Evolutionary conservation across 2,113 vertebrate species (phyloP), one percentile per base, ranked within the genome.

Genomic region (Serilophus lunatus): DNA sequence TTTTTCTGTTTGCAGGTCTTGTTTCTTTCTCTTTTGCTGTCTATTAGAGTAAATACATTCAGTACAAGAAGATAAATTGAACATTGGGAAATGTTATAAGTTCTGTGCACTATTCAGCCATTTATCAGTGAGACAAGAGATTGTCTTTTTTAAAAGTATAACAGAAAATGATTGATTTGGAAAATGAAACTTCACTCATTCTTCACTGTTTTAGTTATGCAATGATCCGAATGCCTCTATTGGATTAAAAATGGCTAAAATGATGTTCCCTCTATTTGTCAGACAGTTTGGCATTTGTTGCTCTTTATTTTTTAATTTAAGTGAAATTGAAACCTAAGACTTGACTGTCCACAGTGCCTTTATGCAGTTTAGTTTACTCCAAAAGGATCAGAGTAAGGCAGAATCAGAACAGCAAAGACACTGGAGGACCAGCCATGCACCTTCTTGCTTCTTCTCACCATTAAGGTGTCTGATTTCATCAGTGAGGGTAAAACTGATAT

Each of bases 31-130:
- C 19, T 88, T 53, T 93, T 91, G 17, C 35, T 96, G 77, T 75
- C 72, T 69, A 19, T 86, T 92, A 61, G 33, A 84, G 45, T 71
- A 88, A 82, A 92, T 45, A 54, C 63, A 81, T 84, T 91, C 80
- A 88, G 64, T 66, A 86, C 44, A 35, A 42, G 85, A 90, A 93
- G 85, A 95, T 92, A 95, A 97, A 97, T 85, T 87, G 85, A 86
- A 85, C 71, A 61, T 0, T 66, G 44, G 59, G 51, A 93, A 91
- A 72, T 42, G 50, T 42, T 86, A 49, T 71, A 94, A 69, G 23
- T 54, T 83, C 59, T 88, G 51, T 66, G 22, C 1, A 12, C 64
- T 93, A 85, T 82, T 66, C 85, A 38, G 26, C 49, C 75, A 49
- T 80, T 79, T 69, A 50, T 93, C 87, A 94, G 23, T 13, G 36